phyloP scores from a whole-genome alignment of 2,797 vertebrate species.

The Ceryle rudis region DNA sequence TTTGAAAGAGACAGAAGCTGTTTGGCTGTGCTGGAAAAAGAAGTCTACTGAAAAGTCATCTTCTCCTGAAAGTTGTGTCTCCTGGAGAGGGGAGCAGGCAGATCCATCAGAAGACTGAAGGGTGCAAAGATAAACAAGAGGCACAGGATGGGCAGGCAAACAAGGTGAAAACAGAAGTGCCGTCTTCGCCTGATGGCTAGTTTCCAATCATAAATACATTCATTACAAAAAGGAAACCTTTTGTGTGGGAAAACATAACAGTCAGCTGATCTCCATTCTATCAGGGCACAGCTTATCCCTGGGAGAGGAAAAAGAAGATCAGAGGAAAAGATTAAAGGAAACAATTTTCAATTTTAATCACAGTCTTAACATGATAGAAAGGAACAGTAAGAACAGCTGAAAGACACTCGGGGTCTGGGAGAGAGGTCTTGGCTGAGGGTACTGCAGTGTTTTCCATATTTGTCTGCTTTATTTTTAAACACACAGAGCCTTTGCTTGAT shows the following conservation, averaged over 20 bases:
- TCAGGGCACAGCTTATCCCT: neutral
- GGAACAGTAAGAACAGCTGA: constrained; percentile 41
- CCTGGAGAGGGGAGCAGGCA: neutral
- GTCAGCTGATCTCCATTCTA: neutral
- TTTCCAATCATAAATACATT: neutral
- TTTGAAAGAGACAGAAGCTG: neutral
- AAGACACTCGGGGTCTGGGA: constrained; percentile 45
- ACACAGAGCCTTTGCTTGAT: constrained; percentile 74
- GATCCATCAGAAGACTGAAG: neutral
- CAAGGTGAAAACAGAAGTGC: neutral
- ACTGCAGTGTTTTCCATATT: constrained; percentile 72
- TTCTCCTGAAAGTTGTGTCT: neutral
- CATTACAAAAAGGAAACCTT: neutral
- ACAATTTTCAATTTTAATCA: neutral
- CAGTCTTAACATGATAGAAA: neutral
- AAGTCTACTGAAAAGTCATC: neutral
- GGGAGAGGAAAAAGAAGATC: neutral
- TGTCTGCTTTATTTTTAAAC: constrained; percentile 85
- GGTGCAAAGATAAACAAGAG: neutral
- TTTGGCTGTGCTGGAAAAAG: neutral
- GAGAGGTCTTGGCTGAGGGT: constrained; percentile 63
- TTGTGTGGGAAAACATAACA: neutral
- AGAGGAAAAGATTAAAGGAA: constrained; percentile 29
- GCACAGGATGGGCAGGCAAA: neutral
- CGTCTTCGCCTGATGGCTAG: neutral